Evolutionary conservation across 1,140 invertebrate genomes (phyloP).

Genomic region (Drosophila yakuba): DNA sequence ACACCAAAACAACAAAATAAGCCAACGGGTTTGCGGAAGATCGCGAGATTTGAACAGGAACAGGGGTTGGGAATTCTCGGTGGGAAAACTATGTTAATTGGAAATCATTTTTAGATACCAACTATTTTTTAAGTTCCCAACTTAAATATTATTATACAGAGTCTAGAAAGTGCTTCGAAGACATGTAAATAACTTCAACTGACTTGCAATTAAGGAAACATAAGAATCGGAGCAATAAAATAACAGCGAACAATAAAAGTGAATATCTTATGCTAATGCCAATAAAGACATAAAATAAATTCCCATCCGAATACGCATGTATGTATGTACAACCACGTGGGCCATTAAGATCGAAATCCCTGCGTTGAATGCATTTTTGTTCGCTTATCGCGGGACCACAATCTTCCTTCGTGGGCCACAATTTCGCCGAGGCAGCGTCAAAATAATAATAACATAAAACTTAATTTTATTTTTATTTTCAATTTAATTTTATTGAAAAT

Average conservation of each 20-base stretch:
- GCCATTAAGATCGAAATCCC: conserved; percentile 47
- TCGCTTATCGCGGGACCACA: conserved; percentile 34
- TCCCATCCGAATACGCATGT: conserved; percentile 18
- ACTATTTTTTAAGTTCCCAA: too few species aligned
- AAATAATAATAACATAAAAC: conserved; percentile 83
- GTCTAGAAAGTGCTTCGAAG: too few species aligned
- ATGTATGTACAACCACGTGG: conserved; percentile 15
- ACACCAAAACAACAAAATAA: conserved; percentile 39
- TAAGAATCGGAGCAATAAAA: conserved; percentile 2
- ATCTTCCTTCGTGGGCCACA: conserved; percentile 51
- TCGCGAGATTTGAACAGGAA: not conserved
- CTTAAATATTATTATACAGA: too few species aligned
- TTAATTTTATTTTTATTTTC: conserved; percentile 84
- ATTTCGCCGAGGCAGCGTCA: conserved; percentile 53
- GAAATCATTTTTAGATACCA: not conserved
- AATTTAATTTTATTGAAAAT: conserved; percentile 83
- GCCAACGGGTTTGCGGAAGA: conserved; percentile 28
- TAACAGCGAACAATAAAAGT: conserved; percentile 10
- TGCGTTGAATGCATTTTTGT: conserved; percentile 39
- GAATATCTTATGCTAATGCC: conserved; percentile 35
- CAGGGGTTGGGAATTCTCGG: conserved; percentile 3
- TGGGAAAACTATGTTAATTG: conserved; percentile 9
- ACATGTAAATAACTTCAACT: too few species aligned
- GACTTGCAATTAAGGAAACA: not conserved
- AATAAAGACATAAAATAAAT: conserved; percentile 44